A percentile compares a stretch with the other conserved stretches of the same genome.
Evolutionary conservation across 2,797 vertebrate genomes (phyloP).

Genomic region (Triplophysa bombifrons): DNA sequence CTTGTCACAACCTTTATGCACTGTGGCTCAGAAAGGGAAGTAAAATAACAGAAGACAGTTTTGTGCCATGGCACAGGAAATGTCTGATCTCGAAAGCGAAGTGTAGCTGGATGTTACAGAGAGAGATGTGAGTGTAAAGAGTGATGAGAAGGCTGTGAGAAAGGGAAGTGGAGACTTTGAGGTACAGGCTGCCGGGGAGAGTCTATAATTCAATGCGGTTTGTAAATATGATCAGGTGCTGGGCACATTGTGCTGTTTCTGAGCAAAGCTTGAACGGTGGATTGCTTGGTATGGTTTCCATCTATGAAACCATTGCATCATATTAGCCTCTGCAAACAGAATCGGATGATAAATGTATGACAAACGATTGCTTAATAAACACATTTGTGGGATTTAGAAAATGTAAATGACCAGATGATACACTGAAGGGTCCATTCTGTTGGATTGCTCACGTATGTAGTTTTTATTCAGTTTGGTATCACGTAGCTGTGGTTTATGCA

Average conservation of each 20-base stretch:
- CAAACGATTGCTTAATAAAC: not conserved
- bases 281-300: too few species aligned
- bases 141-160: slow-evolving; percentile 49
- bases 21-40: slow-evolving; percentile 64
- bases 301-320: too few species aligned
- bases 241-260: not conserved
- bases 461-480: slow-evolving; percentile 58
- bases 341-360: not conserved
- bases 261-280: too few species aligned
- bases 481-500: slow-evolving; percentile 69
- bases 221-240: slow-evolving; percentile 39
- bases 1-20: slow-evolving; percentile 1
- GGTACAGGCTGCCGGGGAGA: slow-evolving; percentile 33
- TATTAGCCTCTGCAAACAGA: too few species aligned
- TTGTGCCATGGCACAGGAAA: slow-evolving; percentile 77
- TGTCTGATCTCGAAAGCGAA: slow-evolving; percentile 75
- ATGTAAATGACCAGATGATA: not conserved
- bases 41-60: slow-evolving; percentile 75
- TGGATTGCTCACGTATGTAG: slow-evolving; percentile 19
- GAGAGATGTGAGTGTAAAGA: slow-evolving; percentile 65
- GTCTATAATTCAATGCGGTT: slow-evolving; percentile 41
- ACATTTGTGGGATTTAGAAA: too few species aligned
- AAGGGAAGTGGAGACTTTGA: slow-evolving; percentile 52
- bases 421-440: not conserved
- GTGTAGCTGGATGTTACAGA: slow-evolving; percentile 68